Evolutionary conservation across 2,113 vertebrate genomes (phyloP), one percentile per base, ranked within the genome.

Genomic region (Leiothrix lutea): DNA sequence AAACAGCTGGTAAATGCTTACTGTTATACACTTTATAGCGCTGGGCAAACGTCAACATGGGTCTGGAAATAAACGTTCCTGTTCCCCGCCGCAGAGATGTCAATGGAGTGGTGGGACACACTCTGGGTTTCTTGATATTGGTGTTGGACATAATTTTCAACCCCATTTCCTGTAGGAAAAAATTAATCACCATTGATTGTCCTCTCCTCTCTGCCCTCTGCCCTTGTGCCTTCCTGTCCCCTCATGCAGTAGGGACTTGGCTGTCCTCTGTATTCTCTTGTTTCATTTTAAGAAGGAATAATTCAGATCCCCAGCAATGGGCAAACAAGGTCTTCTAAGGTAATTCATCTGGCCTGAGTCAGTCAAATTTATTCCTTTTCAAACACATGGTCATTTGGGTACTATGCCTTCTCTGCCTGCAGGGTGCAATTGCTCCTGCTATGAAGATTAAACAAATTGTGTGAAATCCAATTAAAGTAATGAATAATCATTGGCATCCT

Each of bases 141-240:
- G 90, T 93, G 53, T 98, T 97, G 45, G 92, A 96, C 61, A 97
- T 80, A 75, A 97, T 71, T 95, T 98, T 98, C 93, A 98, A 81
- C 23, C 97, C 95, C 86, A 95, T 69, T 8, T 93, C 90, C 97
- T 98, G 73, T 12, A 90, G n/a, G n/a, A 71, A 82, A 60, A 64
- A 35, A 79, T 42, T 22, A 45, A 42, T 36, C 62, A 86, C 21
- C 23, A 86, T 29, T 88, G 31, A 74, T 75, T 61, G 5, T 62
- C 26, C 17, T 90, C 36, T 57, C 10, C 13, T 66, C 40, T 74
- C 38, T 72, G 36, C 7, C 9, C 35, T 78, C 38, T 75, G 45
- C 8, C 8, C 36, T 78, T 64, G 14, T 64, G 19, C 35, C 48
- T 47, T 54, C 38, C 64, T 82, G 54, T 53, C 12, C 38, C 38